These are phyloP conservation scores for Osmerus eperlanus DNA, from an alignment of 2,113 vertebrate genomes.

Conservation along the genomic window DNA sequence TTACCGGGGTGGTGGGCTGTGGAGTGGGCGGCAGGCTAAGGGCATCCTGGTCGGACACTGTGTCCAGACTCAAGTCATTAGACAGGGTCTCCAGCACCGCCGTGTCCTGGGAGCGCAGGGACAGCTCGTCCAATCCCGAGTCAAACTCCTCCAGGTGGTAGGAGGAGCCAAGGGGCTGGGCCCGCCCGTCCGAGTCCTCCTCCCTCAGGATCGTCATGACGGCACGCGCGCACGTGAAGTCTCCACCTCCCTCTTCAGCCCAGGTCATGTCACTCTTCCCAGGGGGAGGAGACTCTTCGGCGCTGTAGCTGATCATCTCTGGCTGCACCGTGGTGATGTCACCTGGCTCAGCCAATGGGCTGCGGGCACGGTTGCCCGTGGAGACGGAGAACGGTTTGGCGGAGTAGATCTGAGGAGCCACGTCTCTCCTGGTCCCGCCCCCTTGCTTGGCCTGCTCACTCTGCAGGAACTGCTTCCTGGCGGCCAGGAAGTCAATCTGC, in stretches of 20 bases:
- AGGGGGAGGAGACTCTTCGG: conserved; percentile 42
- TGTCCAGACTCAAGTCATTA: conserved; percentile 92
- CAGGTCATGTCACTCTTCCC: conserved; percentile 70
- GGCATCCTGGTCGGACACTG: conserved; percentile 90
- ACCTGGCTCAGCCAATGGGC: background rate
- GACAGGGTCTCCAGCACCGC: conserved; percentile 82
- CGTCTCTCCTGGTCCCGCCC: conserved; percentile 70
- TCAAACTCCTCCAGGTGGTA: conserved; percentile 86
- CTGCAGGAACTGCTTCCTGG: conserved; percentile 89
- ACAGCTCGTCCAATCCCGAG: conserved; percentile 91
- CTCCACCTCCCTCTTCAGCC: conserved; percentile 75
- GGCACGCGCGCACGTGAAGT: conserved; percentile 85
- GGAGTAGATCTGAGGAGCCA: conserved; percentile 82
- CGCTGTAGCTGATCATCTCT: conserved; percentile 61
- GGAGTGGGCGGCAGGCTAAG: conserved; percentile 87
- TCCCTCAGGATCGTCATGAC: conserved; percentile 87
- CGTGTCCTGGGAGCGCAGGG: conserved; percentile 91
- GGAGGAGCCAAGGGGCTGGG: conserved; percentile 57
- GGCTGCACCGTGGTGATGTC: conserved; percentile 48
- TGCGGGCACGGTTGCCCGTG: conserved; percentile 20
- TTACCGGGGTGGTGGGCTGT: conserved; percentile 74
- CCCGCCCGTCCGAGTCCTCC: conserved; percentile 79
- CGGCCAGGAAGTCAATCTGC: conserved; percentile 90
- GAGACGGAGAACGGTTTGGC: conserved; percentile 87
- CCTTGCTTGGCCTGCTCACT: conserved; percentile 73